Percentiles rank a stretch among this genome's conserved stretches.
These are phyloP conservation scores for Phaethon lepturus DNA, from an alignment of 2,113 vertebrate species.

Conservation along the genomic window DNA sequence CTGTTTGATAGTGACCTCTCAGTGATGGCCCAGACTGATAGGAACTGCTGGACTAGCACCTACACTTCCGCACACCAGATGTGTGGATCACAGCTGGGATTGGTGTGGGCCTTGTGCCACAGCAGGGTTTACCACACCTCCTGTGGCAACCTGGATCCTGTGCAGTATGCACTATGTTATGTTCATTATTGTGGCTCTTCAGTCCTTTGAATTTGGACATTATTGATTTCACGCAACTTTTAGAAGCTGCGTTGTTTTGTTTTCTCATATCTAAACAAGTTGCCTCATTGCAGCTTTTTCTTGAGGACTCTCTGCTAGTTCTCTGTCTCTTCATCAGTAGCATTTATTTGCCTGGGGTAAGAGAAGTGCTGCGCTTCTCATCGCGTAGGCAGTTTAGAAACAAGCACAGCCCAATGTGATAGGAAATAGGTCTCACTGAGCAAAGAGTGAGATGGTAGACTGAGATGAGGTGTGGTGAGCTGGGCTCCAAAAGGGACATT, in stretches of 20 bases:
- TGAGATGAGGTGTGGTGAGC: background rate
- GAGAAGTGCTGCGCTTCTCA: background rate
- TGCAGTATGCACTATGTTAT: background rate
- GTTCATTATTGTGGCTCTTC: background rate
- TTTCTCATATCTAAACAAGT: background rate
- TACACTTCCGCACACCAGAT: rapidly evolving
- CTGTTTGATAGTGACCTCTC: background rate
- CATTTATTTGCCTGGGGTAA: background rate
- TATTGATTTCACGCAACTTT: background rate
- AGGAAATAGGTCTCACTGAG: background rate
- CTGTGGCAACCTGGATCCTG: background rate
- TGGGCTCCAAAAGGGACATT: background rate
- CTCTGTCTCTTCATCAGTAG: background rate
- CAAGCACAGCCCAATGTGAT: background rate
- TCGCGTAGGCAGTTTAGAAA: background rate
- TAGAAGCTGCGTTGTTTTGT: background rate
- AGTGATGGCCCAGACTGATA: background rate
- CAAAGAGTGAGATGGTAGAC: background rate
- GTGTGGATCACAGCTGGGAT: background rate
- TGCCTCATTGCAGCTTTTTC: background rate
- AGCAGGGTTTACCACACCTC: background rate
- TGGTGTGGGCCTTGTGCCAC: background rate
- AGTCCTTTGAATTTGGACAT: background rate
- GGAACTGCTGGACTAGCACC: background rate
- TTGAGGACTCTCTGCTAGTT: background rate